Base-by-base conservation (phyloP, 2,888 invertebrate species). In the Mythimna pallens region DNA sequence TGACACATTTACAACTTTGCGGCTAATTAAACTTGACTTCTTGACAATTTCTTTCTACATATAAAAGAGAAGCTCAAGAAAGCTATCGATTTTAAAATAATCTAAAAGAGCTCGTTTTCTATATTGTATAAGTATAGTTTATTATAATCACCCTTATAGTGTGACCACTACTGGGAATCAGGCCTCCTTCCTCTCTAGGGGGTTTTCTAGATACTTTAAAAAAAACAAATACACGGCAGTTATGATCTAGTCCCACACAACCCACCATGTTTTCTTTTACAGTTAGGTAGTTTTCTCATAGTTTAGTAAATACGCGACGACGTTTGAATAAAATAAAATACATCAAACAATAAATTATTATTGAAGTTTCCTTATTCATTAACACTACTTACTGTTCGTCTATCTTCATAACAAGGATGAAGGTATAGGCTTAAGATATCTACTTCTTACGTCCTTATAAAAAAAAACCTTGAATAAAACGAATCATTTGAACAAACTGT, bases 321-420 rank as follows among this genome's bases (percentile, higher is more conserved):
- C 67, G 81, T 64, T 74, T 78, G 30, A 67, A 64, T 67, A 55
- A 67, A 64, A 79, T 1, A 50, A 54, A 74, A 54, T 63, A 66
- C 43, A 75, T 58, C 50, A 58, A 68, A 80, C 77, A 78, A 80
- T 63, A 67, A 54, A 59, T 34, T 80, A 64, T 67, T 80, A 80
- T 80, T 78, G 25, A 61, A 75, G 1, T 36, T 43, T 30, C 47
- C 73, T 59, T 50, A 50, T 59, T 34, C 64, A 75, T 64, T 74
- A 14, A 74, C 43, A 73, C 65, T 80, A 80, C 12, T 25, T 80
- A 80, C 12, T 25, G 30, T 40, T 34, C 64, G 14, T 50, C 40
- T 55, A 43, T 57, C 40, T 10, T 67, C 68, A 78, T 80, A 80
- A 80, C 68, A 78, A 50, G 43, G 6, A 43, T 40, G 25, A 67